Evolutionary conservation across 1,140 invertebrate genomes (phyloP), one percentile per base, ranked within the genome.

Genomic region (Zaprionus capensis): DNA sequence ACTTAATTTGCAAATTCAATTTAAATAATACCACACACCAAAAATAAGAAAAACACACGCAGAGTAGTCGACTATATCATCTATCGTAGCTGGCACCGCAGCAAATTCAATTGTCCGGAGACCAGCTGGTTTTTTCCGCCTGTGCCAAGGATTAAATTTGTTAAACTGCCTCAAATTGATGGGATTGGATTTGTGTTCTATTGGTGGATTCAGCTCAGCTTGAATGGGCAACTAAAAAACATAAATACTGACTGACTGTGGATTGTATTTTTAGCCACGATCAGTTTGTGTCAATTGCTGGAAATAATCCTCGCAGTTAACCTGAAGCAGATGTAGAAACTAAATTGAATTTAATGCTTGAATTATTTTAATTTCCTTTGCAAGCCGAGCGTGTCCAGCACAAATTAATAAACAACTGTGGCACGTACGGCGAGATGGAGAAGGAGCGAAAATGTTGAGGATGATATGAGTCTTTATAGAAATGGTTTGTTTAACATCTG

Each of bases 1-100:
- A 88, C 72, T 90, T 90, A 90, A 88, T 88, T 88, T 88, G 71
- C 71, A 90, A 88, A 88, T 90, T 84, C 84, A 88, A 88, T 88
- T 88, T 85, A 84, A 88, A 88, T 90, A 88, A 88, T 90, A 72
- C 78, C 58, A 51, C 56, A 61, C 61, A 75, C 49, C 26, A 53
- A 49, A 41, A 51, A 36, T 53, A 36, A 41, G 66, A 57, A 78
- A 87, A 78, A 69, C 36, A 76, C 62, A 65, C 24, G 17, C 67
- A 59, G 26, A 14, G 36, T 1, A 57, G 20, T 66, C 22, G 38
- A 41, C n/a, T 49, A 31, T 51, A 31, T 26, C 41, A 55, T 57
- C n/a, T 24, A 62, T 46, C 5, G 26, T 59, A 55, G 58, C 44
- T 31, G 24, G 34, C 38, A 49, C 74, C 62, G 51, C 41, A 55